A percentile compares a stretch with the other conserved stretches of the same genome.
phyloP scores from a whole-genome alignment of 2,797 vertebrate genomes.

The Gadopsis bispinosus region DNA sequence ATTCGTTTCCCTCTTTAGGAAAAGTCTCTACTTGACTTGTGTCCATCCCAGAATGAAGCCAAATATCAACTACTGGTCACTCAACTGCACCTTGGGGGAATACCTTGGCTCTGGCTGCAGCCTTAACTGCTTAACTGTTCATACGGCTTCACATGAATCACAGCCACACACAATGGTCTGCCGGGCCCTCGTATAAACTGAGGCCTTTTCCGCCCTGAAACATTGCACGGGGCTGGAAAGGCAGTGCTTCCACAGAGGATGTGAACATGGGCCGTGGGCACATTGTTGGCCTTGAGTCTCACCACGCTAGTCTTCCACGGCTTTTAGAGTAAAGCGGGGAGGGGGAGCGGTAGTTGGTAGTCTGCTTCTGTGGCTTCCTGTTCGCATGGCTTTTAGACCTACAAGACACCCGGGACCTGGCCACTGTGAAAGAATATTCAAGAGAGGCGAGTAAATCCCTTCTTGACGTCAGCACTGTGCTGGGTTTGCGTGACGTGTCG shows the following conservation, averaged over 20 bases:
- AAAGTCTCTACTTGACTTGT: neutral
- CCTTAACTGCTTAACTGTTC: conserved; percentile 51
- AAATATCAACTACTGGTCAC: conserved; percentile 40
- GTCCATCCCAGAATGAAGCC: conserved; percentile 21
- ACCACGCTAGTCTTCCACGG: conserved; percentile 67
- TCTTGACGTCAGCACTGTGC: conserved; percentile 80
- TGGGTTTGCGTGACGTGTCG: conserved; percentile 69
- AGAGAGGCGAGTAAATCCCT: conserved; percentile 67
- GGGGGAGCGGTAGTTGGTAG: conserved; percentile 55
- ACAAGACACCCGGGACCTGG: conserved; percentile 74
- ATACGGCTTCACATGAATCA: conserved; percentile 68
- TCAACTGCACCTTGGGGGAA: conserved; percentile 35
- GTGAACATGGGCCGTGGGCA: conserved; percentile 80
- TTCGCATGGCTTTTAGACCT: conserved; percentile 77
- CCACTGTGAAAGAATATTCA: conserved; percentile 63
- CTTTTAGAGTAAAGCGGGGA: conserved; percentile 58
- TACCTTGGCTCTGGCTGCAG: conserved; percentile 28
- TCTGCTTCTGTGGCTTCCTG: conserved; percentile 81
- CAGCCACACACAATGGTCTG: conserved; percentile 75
- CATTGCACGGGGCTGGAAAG: conserved; percentile 74
- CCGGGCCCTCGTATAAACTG: conserved; percentile 60
- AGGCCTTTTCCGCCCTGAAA: conserved; percentile 74
- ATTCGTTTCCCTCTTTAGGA: neutral
- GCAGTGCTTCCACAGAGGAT: conserved; percentile 84
- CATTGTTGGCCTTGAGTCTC: conserved; percentile 85